Evolutionary conservation across 2,797 vertebrate species (phyloP).

Genomic region (Channa striata): DNA sequence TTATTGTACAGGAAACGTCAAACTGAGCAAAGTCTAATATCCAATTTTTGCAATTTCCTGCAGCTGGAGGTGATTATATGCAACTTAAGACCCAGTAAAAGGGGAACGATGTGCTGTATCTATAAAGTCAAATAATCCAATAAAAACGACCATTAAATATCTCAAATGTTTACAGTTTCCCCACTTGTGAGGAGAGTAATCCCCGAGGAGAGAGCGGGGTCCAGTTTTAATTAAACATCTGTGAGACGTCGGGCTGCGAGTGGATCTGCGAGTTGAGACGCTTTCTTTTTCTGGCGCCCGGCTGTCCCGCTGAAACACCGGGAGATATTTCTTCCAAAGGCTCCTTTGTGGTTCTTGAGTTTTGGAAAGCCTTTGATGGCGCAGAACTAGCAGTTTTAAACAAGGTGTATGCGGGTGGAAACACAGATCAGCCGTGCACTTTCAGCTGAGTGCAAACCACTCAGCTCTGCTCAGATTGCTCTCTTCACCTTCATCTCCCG

Average conservation of each 20-base stretch:
- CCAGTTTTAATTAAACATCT: conserved; percentile 78
- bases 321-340: conserved; percentile 70
- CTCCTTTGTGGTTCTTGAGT: conserved; percentile 67
- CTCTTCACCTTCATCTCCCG: conserved; percentile 58
- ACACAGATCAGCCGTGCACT: conserved; percentile 72
- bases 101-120: conserved; percentile 33
- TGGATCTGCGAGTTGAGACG: conserved; percentile 66
- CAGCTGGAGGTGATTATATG: background rate
- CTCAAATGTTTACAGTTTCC: conserved; percentile 45
- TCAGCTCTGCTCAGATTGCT: conserved; percentile 51
- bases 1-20: conserved; percentile 6
- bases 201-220: conserved; percentile 32
- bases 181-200: conserved; percentile 16
- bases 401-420: conserved; percentile 51
- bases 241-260: conserved; percentile 58
- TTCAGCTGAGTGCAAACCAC: conserved; percentile 61
- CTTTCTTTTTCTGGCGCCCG: conserved; percentile 37
- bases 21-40: background rate
- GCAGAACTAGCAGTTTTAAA: conserved; percentile 62
- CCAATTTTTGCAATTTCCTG: conserved; percentile 1
- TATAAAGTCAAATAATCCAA: conserved; percentile 41
- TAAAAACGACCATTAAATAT: conserved; percentile 45
- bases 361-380: conserved; percentile 69
- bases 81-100: background rate
- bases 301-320: conserved; percentile 70